Base-by-base conservation (phyloP, 2,797 vertebrate genomes). In the Chanos chanos region DNA sequence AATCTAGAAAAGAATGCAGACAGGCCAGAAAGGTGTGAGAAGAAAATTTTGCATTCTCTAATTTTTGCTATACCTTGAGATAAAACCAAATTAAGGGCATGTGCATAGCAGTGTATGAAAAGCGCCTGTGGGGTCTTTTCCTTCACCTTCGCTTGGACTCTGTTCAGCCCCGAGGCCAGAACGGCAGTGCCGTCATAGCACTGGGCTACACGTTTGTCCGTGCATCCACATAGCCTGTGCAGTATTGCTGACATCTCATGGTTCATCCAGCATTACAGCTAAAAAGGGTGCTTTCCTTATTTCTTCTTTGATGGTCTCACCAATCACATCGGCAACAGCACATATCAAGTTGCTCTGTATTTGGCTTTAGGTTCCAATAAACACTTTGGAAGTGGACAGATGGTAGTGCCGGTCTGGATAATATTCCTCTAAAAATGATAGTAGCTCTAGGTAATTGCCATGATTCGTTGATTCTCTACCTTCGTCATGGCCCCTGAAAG, bases 181-280 rank as follows among this genome's bases (percentile, higher is more conserved):
- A 66, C 51, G 0, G 39, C 31, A 6, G 69, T 58, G 3, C 61
- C 52, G 24, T 70, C 54, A 40, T 43, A 70, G 27, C 67, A 67
- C 59, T 69, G 54, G 27, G 66, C 64, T 55, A 73, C 67, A 59
- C 71, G 55, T 71, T 74, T 69, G 36, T 47, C 34, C 44, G 72
- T 37, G 22, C 61, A 70, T 25, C 70, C 31, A 5, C 57, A 0
- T 59, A 4, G 72, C 47, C 56, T 74, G 68, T 0, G 43, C 57
- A 22, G 41, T 30, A 15, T 60, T 70, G 18, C 61, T 41, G 44
- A 8, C 9, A 0, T 64, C 58, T 49, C 61, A 71, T 0, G 16
- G 64, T 12, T 73, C 55, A 1, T 73, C 67, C 18, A 66, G 58
- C 57, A 64, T 64, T 31, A 71, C 50, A 16, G 68, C 4, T 2